Base-by-base conservation (phyloP, 2,797 vertebrate genomes). In the Muscicapa comitata region DNA sequence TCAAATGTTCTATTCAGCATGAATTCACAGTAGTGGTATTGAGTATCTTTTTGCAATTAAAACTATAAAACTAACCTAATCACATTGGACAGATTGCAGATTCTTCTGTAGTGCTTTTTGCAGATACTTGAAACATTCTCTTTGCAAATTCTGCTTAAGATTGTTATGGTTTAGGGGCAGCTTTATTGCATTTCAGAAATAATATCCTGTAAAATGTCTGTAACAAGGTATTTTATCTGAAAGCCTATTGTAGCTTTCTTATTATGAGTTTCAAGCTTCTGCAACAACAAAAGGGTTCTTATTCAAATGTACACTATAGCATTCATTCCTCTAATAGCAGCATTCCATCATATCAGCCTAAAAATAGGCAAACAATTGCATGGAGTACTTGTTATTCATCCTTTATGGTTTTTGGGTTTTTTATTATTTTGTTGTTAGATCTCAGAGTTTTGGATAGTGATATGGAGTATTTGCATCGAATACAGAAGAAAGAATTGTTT, bases 281-380 rank as follows among this genome's bases (percentile, higher is more conserved):
- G 42, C 68, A 90, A 92, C 79, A 97, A 93, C 95, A 92, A 95
- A 92, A 88, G 54, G 78, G 66, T 85, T 96, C 81, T 92, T 97
- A 97, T 97, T 97, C 94, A 97, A 96, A 97, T 97, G 90, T 82
- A 83, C 82, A 93, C 86, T 84, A 89, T 96, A 95, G 89, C 55
- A 91, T 93, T 96, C 88, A 72, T 92, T 93, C 54, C 77, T 90
- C 57, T 95, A 97, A 97, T 96, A 95, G 96, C 66, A 97, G 74
- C 78, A 96, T 96, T 96, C 85, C 68, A 95, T 97, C 94, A 90
- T 92, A 96, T 79, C 78, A 67, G 77, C 92, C 90, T 97, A 96
- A 96, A 98, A 97, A 96, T 94, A 97, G 97, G 91, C 54, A 92
- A 95, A 97, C 84, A 97, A 82, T 93, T 94, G 78, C 88, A 55